Evolutionary conservation across 2,113 vertebrate genomes (phyloP).

Genomic region (Sorex fumeus): DNA sequence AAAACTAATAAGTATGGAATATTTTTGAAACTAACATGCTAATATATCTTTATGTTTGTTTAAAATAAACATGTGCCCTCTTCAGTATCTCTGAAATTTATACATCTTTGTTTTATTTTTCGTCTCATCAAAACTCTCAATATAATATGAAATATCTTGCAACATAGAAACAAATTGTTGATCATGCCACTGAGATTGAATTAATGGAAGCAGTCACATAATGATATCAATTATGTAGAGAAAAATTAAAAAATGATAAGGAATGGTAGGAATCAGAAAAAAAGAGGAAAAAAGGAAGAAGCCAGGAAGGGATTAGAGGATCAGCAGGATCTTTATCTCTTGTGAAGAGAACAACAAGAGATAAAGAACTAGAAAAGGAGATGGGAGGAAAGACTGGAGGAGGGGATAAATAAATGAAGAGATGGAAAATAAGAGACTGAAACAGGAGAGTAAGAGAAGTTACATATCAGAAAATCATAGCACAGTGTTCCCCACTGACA

Average conservation of each 20-base stretch:
- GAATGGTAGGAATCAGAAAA: not conserved
- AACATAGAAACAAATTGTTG: not conserved
- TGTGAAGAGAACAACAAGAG: not conserved
- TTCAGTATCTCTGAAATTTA: not conserved
- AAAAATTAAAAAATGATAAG: not conserved
- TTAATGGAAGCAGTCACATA: not conserved
- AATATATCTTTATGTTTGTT: not conserved
- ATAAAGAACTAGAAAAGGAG: accelerated
- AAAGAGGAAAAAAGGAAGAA: too few species aligned
- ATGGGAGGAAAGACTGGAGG: not conserved
- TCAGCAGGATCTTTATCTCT: too few species aligned
- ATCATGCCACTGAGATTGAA: not conserved
- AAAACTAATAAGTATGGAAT: not conserved
- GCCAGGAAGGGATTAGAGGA: too few species aligned
- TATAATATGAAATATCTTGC: not conserved
- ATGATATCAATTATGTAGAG: not conserved
- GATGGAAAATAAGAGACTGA: not conserved
- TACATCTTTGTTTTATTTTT: not conserved
- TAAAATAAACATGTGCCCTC: not conserved
- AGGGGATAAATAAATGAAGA: not conserved
- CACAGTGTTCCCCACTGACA: too few species aligned
- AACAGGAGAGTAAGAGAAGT: too few species aligned
- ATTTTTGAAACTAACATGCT: not conserved
- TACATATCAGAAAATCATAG: too few species aligned
- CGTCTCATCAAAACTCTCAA: conserved; percentile 29